These are phyloP conservation scores for Theocolax elegans DNA, from an alignment of 1,140 invertebrate species.

Conservation along the genomic window DNA sequence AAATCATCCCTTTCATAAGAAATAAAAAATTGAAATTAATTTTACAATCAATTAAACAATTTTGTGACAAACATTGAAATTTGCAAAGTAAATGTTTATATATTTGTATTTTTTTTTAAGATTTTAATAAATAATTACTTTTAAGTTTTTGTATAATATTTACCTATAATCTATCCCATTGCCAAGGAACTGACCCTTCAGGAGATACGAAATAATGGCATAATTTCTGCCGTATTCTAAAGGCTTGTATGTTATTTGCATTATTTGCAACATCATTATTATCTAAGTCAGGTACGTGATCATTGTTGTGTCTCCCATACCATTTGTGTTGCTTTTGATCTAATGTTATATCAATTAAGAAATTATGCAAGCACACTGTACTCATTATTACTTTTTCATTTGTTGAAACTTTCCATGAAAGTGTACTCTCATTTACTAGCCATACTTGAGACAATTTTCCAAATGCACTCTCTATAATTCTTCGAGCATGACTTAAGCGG, in stretches of 20 bases:
- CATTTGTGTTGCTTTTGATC: neutral
- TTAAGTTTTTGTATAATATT: too few relatives aligned
- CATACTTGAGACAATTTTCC: neutral
- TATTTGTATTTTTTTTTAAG: too few relatives aligned
- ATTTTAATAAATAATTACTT: too few relatives aligned
- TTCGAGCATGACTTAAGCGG: neutral
- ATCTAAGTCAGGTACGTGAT: neutral
- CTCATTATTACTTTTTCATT: conserved; percentile 9
- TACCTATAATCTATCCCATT: neutral
- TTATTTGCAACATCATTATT: neutral
- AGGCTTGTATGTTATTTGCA: neutral
- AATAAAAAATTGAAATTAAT: too few relatives aligned
- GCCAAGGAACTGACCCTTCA: neutral
- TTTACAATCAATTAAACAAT: too few relatives aligned
- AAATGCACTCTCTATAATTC: conserved; percentile 6
- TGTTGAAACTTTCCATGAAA: neutral
- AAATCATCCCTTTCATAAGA: too few relatives aligned
- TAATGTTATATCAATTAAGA: neutral
- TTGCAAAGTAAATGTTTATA: too few relatives aligned
- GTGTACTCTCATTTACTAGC: neutral
- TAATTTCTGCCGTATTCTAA: neutral
- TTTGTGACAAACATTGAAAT: too few relatives aligned
- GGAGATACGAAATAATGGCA: neutral
- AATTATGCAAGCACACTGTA: neutral
- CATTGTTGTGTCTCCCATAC: neutral